Base-by-base conservation (phyloP, 2,888 invertebrate genomes). In the Apamea sordens region DNA sequence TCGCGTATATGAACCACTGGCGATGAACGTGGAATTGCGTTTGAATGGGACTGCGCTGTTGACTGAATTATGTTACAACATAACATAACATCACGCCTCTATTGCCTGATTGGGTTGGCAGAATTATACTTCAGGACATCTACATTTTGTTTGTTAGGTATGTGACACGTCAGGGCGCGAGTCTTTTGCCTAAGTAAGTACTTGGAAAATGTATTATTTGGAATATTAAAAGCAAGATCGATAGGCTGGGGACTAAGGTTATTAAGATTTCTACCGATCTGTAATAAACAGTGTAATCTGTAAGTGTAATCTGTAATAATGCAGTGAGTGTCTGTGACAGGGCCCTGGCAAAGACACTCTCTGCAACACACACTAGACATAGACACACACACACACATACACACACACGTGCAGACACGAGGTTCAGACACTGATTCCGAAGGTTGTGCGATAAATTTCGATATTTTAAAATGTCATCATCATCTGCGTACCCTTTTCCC, bases 1-100 rank as follows among this genome's bases (percentile, higher is more conserved):
- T 72, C 53, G 61, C 6, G 63, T 21, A 56, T 77, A 28, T 50
- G 64, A 64, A 44, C 64, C 70, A 81, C 44, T 47, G 56, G 36
- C 10, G 5, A 11, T 61, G n/a, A 44, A 36, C 44, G 5, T 56
- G 32, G n/a, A 69, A 69, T 56, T 76, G 61, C 6, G 63, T 63
- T 56, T 8, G 41, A 68, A 15, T 59, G 4, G 6, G 18, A 59
- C 56, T 53, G 32, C 21, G 32, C 18, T 53, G 24, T 81, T 28
- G 0, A 59, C 59, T 44, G n/a, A 47, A 21, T 81, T n/a, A 21
- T 64, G 10, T 53, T 63, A 11, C 32, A 24, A 21, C 10, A 5
- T 24, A 41, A 61, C 21, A 59, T 28, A n/a, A 61, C 4, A 28
- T 47, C 21, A 24, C 10, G 21, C 3, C 2, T 24, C 11, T 13